Percentiles rank a stretch among this genome's conserved stretches.
Evolutionary conservation across 1,140 invertebrate species (phyloP).

Genomic region (honey bee (Apis mellifera)): DNA sequence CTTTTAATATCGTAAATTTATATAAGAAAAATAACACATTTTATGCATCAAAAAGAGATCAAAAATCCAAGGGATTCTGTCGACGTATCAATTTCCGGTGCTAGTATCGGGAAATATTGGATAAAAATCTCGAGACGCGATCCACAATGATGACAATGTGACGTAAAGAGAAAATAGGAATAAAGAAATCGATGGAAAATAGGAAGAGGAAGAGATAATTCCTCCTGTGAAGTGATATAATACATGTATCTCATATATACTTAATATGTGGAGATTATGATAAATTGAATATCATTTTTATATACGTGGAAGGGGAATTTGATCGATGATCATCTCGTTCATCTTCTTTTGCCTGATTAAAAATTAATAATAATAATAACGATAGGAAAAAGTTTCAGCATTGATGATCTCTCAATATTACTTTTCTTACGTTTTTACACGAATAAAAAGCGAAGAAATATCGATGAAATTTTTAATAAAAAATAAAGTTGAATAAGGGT

Average conservation of each 20-base stretch:
- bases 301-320: no score
- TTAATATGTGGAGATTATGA: no score
- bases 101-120: neutral
- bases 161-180: neutral
- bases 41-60: neutral
- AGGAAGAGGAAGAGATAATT: neutral
- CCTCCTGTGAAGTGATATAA: neutral
- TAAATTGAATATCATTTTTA: no score
- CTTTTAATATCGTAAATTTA: neutral
- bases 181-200: neutral
- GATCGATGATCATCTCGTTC: no score
- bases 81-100: neutral
- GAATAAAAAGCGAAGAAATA: no score
- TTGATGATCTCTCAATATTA: no score
- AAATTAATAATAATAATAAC: no score
- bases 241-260: neutral
- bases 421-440: no score
- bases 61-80: neutral
- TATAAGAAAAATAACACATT: neutral
- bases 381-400: no score
- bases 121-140: neutral
- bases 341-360: no score
- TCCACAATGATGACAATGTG: conserved; percentile 3
- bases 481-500: no score
- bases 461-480: no score